Conservation (phyloP, 2,113 vertebrate genomes). For the Lanius ludovicianus region DNA sequence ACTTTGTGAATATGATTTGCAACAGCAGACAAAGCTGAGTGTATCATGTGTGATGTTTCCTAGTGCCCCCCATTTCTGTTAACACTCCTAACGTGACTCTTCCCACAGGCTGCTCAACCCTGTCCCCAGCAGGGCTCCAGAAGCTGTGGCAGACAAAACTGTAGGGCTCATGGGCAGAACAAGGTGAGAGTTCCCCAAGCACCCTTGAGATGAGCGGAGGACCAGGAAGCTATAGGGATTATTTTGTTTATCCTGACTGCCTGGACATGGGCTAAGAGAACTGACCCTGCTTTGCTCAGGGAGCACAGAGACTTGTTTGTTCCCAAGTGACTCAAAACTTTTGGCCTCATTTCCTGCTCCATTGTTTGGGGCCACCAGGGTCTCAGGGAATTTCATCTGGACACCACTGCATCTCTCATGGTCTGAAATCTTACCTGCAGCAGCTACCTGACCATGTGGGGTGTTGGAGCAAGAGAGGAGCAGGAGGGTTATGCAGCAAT, state of each 20-base stretch:
- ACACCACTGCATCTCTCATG: not conserved
- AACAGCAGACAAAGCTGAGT: not conserved
- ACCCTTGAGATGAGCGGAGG: accelerated
- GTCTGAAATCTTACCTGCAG: not conserved
- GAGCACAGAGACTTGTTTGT: not conserved
- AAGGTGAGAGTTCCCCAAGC: not conserved
- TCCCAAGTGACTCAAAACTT: not conserved
- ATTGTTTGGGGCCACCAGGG: not conserved
- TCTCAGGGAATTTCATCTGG: not conserved
- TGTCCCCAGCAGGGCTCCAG: not conserved
- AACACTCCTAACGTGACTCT: accelerated
- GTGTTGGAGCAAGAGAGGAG: not conserved
- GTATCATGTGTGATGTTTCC: accelerated
- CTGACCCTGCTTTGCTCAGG: not conserved
- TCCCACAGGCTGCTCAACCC: not conserved
- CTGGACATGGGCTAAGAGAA: not conserved
- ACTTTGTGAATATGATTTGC: not conserved
- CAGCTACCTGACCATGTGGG: not conserved
- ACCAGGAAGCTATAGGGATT: not conserved
- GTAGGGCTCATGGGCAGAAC: not conserved
- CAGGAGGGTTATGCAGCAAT: not conserved
- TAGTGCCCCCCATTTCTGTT: not conserved
- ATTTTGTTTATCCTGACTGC: not conserved
- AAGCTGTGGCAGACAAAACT: not conserved
- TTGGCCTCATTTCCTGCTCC: not conserved